Percentiles rank a stretch among this genome's conserved stretches.
phyloP scores from a whole-genome alignment of 2,888 invertebrate species.

The Blera fallax region DNA sequence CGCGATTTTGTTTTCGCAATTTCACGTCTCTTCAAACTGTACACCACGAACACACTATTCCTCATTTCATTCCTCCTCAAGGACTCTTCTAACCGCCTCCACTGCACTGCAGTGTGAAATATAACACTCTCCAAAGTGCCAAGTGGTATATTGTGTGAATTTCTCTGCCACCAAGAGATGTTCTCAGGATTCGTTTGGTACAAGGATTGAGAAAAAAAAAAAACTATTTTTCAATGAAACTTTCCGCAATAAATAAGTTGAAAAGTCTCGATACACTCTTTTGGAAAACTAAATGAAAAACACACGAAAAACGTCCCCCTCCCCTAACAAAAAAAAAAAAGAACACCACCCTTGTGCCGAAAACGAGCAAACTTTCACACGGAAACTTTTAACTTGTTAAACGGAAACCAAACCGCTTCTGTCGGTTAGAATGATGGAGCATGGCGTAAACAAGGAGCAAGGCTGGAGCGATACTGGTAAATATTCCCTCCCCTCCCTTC shows the following conservation, averaged over 20 bases:
- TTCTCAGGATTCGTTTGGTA: slow-evolving; percentile 15
- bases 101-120: slow-evolving; percentile 51
- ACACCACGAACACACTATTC: slow-evolving; percentile 21
- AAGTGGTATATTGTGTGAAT: slow-evolving; percentile 64
- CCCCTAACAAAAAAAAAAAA: background rate
- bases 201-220: background rate
- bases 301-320: background rate
- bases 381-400: slow-evolving; percentile 69
- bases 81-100: background rate
- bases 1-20: slow-evolving; percentile 66
- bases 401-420: slow-evolving; percentile 59
- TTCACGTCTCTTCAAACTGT: slow-evolving; percentile 53
- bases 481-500: background rate
- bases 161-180: slow-evolving; percentile 31
- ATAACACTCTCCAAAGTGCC: slow-evolving; percentile 62
- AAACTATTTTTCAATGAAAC: slow-evolving; percentile 54
- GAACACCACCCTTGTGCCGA: slow-evolving; percentile 20
- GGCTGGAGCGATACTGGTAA: background rate
- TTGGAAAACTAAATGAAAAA: slow-evolving; percentile 22
- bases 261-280: slow-evolving; percentile 60
- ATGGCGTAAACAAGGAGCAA: background rate
- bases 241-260: slow-evolving; percentile 70
- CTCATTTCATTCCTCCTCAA: slow-evolving; percentile 18
- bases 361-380: slow-evolving; percentile 53
- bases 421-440: slow-evolving; percentile 53